Conservation (phyloP, 2,888 invertebrate species). For the Drosophila greeni region DNA sequence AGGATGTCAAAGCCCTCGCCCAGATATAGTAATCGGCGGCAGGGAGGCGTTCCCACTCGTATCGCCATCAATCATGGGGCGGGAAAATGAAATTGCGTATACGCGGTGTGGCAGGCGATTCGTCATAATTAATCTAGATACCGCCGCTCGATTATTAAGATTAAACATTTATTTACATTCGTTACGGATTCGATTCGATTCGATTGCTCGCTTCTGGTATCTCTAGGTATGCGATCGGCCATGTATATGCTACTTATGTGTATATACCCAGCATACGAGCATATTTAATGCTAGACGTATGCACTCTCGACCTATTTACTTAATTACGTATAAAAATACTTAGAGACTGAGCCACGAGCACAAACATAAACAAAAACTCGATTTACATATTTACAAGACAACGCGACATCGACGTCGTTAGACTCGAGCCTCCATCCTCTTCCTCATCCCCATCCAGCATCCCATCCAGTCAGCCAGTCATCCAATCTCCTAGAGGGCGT, state of each 20-base stretch:
- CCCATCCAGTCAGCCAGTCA: background rate
- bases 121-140: slow-evolving; percentile 63
- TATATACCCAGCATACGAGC: background rate
- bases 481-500: slow-evolving; percentile 17
- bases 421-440: background rate
- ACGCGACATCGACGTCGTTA: slow-evolving; percentile 37
- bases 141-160: slow-evolving; percentile 51
- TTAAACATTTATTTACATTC: slow-evolving; percentile 70
- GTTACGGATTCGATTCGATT: slow-evolving; percentile 52
- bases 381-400: slow-evolving; percentile 69
- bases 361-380: slow-evolving; percentile 44
- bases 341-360: slow-evolving; percentile 60
- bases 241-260: slow-evolving; percentile 9
- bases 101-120: slow-evolving; percentile 40
- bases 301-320: slow-evolving; percentile 48
- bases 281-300: slow-evolving; percentile 13
- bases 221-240: slow-evolving; percentile 29
- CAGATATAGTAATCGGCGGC: slow-evolving; percentile 5
- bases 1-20: slow-evolving; percentile 23
- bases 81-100: slow-evolving; percentile 53
- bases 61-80: slow-evolving; percentile 58
- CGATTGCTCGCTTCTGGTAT: slow-evolving; percentile 29
- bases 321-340: slow-evolving; percentile 74
- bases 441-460: background rate
- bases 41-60: slow-evolving; percentile 43